Conservation (phyloP, 1,140 invertebrate species). For the Microplitis mediator region DNA sequence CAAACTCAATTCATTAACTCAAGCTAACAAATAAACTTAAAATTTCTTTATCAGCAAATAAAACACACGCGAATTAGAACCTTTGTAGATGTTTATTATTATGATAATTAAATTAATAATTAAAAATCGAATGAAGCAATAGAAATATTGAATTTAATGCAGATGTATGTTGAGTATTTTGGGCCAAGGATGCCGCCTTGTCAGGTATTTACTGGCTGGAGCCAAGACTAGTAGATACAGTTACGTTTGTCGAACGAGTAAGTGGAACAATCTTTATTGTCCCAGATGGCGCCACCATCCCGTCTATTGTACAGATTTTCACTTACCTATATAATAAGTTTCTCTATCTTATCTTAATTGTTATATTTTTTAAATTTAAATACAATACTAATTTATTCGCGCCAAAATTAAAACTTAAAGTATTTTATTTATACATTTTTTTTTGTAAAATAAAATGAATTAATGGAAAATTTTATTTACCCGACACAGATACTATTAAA, state of each 20-base stretch:
- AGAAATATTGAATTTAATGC: neutral
- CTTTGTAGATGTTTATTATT: no score
- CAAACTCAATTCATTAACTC: no score
- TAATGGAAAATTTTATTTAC: no score
- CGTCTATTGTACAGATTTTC: neutral
- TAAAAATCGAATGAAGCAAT: neutral
- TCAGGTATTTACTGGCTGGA: constrained; percentile 32
- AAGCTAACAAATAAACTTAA: no score
- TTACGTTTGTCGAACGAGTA: constrained; percentile 24
- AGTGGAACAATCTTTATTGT: constrained; percentile 23
- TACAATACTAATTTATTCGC: no score
- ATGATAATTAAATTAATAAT: neutral
- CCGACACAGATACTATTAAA: no score
- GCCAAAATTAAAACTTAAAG: no score
- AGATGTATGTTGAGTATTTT: constrained; percentile 14
- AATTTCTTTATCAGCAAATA: neutral
- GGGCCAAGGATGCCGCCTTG: constrained; percentile 32
- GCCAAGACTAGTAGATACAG: constrained; percentile 26
- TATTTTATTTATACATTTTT: no score
- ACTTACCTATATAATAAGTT: neutral
- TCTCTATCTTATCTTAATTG: no score
- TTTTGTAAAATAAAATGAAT: no score
- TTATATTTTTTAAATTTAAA: no score
- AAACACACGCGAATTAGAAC: neutral
- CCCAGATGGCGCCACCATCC: constrained; percentile 24